Evolutionary conservation across 2,113 vertebrate genomes (phyloP), one percentile per base, ranked within the genome.

Genomic region (Antennarius striatus): DNA sequence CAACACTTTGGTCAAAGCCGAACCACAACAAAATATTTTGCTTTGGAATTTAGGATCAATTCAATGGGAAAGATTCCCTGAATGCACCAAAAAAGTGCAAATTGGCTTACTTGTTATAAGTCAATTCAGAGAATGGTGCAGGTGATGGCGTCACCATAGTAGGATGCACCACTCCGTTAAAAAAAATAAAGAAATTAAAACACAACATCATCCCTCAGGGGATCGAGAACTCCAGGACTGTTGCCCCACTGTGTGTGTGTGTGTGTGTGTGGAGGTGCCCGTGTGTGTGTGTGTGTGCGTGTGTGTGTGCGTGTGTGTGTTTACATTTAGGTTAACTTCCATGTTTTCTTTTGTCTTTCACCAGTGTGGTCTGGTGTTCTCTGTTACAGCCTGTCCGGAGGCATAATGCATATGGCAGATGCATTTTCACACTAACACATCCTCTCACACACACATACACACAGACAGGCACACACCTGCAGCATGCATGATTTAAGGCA

Each of bases 251-350:
- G 22, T 22, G 22, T 22, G 22, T 22, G 22, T 22, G 22, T 22
- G 22, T 22, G 22, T 22, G 22, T 22, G 22, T 22, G 22, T 22
- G 22, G 1, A 2, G 1, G 22, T 22, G 22, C 2, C 1, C 2
- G 22, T 22, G 22, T 22, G 22, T 22, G 22, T 22, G 22, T 22
- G 22, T 2, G 22, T 2, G 32, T 36, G 32, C 3, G 32, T 43
- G 42, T 3, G 10, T 12, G 5, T 43, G 1, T 3, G 42, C 10
- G 6, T 43, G 6, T 54, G n/a, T 17, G 36, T 56, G 51, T 65
- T 67, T 59, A 32, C 32, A 42, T 73, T n/a, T 46, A 51, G 48
- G 42, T 36, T 56, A 61, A 69, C 81, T 71, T 63, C 28, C 22
- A 47, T 30, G 43, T 66, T 75, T 56, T 51, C 39, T 16, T 3